phyloP scores from a whole-genome alignment of 1,140 invertebrate species.

The Aphaenogaster rudis region DNA sequence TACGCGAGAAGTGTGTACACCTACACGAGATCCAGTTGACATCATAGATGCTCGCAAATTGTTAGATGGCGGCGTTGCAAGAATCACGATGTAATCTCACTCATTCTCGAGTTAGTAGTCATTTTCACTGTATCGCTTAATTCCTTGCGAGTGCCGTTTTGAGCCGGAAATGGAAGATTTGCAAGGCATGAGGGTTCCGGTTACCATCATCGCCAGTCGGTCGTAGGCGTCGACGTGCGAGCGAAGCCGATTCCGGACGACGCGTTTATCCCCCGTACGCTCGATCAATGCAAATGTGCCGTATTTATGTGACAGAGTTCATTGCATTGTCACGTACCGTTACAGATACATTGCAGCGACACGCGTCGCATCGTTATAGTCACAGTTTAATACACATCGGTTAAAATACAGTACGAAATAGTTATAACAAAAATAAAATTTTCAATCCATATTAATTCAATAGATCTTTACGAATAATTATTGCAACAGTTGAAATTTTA shows the following conservation, averaged over 20 bases:
- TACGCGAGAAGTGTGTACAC: not conserved
- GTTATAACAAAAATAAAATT: not conserved
- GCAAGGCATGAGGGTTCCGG: conserved; percentile 50
- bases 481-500: not conserved
- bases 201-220: conserved; percentile 55
- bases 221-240: conserved; percentile 39
- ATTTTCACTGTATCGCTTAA: conserved; percentile 51
- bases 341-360: conserved; percentile 10
- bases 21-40: not conserved
- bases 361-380: conserved; percentile 16
- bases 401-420: not conserved
- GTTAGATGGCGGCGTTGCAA: not conserved
- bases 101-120: conserved; percentile 58
- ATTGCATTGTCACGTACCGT: conserved; percentile 27
- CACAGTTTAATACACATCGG: not conserved
- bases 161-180: conserved; percentile 75
- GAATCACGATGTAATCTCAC: conserved; percentile 36
- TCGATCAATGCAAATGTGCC: conserved; percentile 49
- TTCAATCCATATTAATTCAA: not conserved
- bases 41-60: not conserved
- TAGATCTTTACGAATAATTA: not conserved
- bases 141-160: conserved; percentile 53
- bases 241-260: conserved; percentile 35
- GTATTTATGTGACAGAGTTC: conserved; percentile 22
- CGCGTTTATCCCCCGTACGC: conserved; percentile 10